phyloP scores from a whole-genome alignment of 2,113 vertebrate genomes.

The Telmatochromis sp. region DNA sequence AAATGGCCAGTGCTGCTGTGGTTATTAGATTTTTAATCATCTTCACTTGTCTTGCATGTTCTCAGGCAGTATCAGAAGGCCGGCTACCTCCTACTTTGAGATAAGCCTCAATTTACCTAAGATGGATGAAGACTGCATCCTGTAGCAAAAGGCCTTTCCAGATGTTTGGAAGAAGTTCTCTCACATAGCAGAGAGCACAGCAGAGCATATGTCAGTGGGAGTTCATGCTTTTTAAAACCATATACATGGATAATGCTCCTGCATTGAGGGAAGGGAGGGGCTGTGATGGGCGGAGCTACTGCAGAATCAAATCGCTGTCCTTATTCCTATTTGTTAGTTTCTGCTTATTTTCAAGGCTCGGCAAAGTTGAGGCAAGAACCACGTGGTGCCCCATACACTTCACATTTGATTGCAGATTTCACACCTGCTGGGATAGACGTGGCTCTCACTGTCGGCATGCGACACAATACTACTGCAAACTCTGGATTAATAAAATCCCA shows the following conservation, averaged over 20 bases:
- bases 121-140: not conserved
- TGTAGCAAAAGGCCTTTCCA: not conserved
- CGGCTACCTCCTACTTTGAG: not conserved
- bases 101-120: not conserved
- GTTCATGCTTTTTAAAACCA: not conserved
- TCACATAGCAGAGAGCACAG: not conserved
- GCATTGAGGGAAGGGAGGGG: accelerated
- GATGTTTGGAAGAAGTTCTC: not conserved
- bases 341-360: not conserved
- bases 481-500: not conserved
- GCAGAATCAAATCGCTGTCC: not conserved
- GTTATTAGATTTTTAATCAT: not conserved
- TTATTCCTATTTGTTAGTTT: not conserved
- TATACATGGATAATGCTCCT: accelerated
- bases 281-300: not conserved
- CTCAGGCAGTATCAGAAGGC: not conserved
- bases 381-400: not conserved
- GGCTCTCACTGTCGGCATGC: not conserved
- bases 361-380: not conserved
- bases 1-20: not conserved
- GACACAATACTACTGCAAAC: not conserved
- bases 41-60: not conserved
- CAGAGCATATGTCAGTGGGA: accelerated
- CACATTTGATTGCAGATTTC: not conserved
- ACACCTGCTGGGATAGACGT: not conserved